Percentiles rank a stretch among this genome's conserved stretches.
Conservation (phyloP, 2,113 vertebrate species). For the Loxodonta africana region DNA sequence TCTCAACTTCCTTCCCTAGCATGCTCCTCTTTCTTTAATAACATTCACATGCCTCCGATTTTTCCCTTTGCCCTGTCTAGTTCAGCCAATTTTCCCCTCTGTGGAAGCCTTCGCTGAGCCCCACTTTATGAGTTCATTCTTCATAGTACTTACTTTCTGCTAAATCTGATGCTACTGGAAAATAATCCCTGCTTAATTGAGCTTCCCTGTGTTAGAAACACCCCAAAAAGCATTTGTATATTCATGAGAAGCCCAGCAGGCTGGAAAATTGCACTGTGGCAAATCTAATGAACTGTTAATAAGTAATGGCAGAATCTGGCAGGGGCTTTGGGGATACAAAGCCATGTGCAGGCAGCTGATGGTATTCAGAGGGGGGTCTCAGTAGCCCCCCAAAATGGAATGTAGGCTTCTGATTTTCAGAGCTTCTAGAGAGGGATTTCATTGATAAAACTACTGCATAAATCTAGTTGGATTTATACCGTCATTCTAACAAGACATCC, state of each 20-base stretch:
- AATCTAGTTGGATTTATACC: background rate
- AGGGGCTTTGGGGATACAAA: conserved; percentile 60
- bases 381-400: conserved; percentile 23
- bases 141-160: conserved; percentile 66
- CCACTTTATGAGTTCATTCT: conserved; percentile 69
- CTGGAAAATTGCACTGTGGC: conserved; percentile 81
- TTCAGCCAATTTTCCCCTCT: conserved; percentile 39
- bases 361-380: background rate
- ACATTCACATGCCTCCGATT: background rate
- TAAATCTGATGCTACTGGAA: conserved; percentile 69
- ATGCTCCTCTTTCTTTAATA: background rate
- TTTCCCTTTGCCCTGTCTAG: conserved; percentile 32
- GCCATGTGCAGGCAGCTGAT: conserved; percentile 59
- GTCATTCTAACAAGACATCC: background rate
- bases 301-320: conserved; percentile 72
- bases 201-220: conserved; percentile 78
- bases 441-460: background rate
- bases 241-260: conserved; percentile 83
- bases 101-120: background rate
- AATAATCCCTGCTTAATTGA: conserved; percentile 79
- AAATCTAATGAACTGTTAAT: conserved; percentile 83
- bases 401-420: background rate
- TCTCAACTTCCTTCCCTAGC: conserved; percentile 22
- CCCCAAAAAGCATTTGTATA: conserved; percentile 82
- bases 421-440: background rate